Percentiles rank a stretch among this genome's conserved stretches.
Evolutionary conservation across 2,888 invertebrate species (phyloP).

Genomic region (Lordiphosa andalusiaca): DNA sequence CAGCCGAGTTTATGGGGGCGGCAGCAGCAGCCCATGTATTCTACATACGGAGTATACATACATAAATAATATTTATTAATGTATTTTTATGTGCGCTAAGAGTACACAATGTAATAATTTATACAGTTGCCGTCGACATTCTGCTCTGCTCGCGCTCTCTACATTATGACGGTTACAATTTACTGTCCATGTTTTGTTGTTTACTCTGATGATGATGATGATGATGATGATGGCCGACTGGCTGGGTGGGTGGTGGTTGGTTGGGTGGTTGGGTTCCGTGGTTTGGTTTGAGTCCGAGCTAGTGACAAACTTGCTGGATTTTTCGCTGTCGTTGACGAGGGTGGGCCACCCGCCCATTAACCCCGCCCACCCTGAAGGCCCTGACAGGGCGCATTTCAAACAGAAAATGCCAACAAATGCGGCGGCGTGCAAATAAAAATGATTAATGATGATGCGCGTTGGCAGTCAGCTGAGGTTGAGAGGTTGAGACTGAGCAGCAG

Average conservation of each 20-base stretch:
- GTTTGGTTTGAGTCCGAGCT: slow-evolving; percentile 29
- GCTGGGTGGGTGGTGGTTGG: slow-evolving; percentile 28
- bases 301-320: slow-evolving; percentile 66
- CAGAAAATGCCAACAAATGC: slow-evolving; percentile 71
- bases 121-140: slow-evolving; percentile 68
- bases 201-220: slow-evolving; percentile 58
- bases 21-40: slow-evolving; percentile 26
- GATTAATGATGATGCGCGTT: slow-evolving; percentile 75
- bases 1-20: slow-evolving; percentile 42
- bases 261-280: background rate
- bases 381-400: slow-evolving; percentile 60
- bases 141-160: slow-evolving; percentile 26
- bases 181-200: slow-evolving; percentile 73
- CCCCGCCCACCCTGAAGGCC: slow-evolving; percentile 12
- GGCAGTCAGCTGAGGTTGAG: slow-evolving; percentile 50
- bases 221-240: slow-evolving; percentile 49
- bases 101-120: slow-evolving; percentile 75
- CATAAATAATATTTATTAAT: slow-evolving; percentile 78
- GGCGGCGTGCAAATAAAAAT: slow-evolving; percentile 77
- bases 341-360: slow-evolving; percentile 44
- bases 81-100: slow-evolving; percentile 76
- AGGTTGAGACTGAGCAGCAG: slow-evolving; percentile 25
- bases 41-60: slow-evolving; percentile 45
- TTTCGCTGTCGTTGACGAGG: slow-evolving; percentile 55
- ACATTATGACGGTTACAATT: slow-evolving; percentile 73